Evolutionary conservation across 2,797 vertebrate genomes (phyloP).

Genomic region (Gastrophryne carolinensis): DNA sequence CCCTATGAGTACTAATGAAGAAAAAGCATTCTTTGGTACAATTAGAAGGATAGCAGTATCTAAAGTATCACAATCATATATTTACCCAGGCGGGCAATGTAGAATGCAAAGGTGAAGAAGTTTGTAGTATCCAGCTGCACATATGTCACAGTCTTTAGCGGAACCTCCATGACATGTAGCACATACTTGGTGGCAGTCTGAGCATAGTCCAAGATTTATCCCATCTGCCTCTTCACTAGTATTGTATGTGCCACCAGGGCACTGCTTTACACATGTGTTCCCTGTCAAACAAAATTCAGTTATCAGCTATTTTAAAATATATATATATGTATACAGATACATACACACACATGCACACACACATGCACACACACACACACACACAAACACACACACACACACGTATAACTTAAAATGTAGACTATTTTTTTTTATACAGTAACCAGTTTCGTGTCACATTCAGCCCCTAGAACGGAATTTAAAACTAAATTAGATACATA

Average conservation of each 20-base stretch:
- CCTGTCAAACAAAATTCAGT: slow-evolving; percentile 63
- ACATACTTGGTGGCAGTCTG: slow-evolving; percentile 69
- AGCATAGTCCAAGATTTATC: slow-evolving; percentile 69
- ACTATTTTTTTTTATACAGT: no score
- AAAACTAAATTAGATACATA: no score
- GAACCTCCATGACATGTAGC: slow-evolving; percentile 68
- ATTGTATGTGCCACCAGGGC: slow-evolving; percentile 65
- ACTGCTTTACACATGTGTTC: slow-evolving; percentile 66
- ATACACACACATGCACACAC: no score
- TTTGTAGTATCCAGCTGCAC: slow-evolving; percentile 67
- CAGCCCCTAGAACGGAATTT: no score
- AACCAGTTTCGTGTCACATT: no score
- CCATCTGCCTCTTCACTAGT: slow-evolving; percentile 71
- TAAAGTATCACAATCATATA: background rate
- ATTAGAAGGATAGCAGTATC: background rate
- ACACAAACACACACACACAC: no score
- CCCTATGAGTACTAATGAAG: background rate
- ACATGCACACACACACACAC: no score
- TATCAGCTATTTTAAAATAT: no score
- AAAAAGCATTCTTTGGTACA: background rate
- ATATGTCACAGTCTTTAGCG: slow-evolving; percentile 71
- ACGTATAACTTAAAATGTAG: no score
- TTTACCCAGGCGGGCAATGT: slow-evolving; percentile 74
- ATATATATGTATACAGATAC: no score
- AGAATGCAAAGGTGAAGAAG: slow-evolving; percentile 71